phyloP scores from a whole-genome alignment of 1,140 invertebrate species.

The Phenacoccus solenopsis region DNA sequence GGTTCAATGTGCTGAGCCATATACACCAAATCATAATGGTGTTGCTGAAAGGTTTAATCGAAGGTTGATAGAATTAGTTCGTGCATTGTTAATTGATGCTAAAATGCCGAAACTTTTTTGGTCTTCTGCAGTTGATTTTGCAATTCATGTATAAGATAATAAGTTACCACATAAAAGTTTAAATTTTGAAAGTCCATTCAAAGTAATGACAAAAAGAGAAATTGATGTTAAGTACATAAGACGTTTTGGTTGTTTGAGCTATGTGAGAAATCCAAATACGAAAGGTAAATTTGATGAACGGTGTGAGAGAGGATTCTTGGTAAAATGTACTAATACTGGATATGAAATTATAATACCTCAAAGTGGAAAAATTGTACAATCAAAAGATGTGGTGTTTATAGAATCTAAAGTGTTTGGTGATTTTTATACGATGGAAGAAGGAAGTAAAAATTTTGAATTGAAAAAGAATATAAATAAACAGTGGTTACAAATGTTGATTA shows the following conservation, averaged over 20 bases:
- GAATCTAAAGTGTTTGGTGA: conserved; percentile 6
- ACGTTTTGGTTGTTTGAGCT: neutral
- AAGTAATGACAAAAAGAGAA: neutral
- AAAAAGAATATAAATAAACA: too few species aligned
- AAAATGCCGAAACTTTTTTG: neutral
- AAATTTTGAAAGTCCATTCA: neutral
- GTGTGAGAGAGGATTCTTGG: neutral
- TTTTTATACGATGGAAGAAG: neutral
- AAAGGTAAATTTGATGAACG: neutral
- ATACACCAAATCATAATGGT: neutral
- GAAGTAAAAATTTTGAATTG: neutral
- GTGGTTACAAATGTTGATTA: too few species aligned
- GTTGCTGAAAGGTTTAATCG: neutral
- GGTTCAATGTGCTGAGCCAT: neutral
- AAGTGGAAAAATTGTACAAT: neutral
- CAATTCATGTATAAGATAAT: neutral
- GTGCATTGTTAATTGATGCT: neutral
- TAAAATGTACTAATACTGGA: neutral
- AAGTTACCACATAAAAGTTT: neutral
- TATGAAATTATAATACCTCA: neutral
- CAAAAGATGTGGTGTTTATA: neutral
- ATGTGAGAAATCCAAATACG: neutral
- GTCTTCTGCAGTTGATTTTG: neutral
- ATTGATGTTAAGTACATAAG: neutral
- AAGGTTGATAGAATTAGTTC: neutral